Percentiles rank a stretch among this genome's conserved stretches.
Conservation (phyloP, 1,140 invertebrate genomes). For the Drosophila navojoa region DNA sequence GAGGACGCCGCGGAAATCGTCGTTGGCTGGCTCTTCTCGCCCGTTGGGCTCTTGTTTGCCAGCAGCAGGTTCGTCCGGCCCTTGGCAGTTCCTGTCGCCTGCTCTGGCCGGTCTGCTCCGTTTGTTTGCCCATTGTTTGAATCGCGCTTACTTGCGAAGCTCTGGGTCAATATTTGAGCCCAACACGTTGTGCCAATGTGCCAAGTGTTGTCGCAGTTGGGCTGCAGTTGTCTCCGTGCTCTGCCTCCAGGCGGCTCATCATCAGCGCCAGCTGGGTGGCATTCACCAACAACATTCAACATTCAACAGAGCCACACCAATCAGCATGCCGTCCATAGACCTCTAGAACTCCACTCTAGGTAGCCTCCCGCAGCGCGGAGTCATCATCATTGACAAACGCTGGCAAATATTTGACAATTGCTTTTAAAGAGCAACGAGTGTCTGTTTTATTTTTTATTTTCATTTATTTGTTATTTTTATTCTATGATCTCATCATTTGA, state of each 20-base stretch:
- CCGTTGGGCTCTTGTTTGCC: conserved; percentile 29
- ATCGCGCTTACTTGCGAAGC: conserved; percentile 81
- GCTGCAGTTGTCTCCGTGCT: conserved; percentile 1
- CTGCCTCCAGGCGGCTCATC: conserved; percentile 4
- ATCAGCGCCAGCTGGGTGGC: conserved; percentile 34
- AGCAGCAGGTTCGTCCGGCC: conserved; percentile 25
- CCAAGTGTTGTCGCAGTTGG: conserved; percentile 60
- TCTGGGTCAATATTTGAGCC: conserved; percentile 73
- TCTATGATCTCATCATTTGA: conserved; percentile 14
- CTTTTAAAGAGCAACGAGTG: neutral
- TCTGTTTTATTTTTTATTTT: too few species aligned
- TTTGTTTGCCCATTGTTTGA: conserved; percentile 76
- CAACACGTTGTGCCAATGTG: conserved; percentile 78
- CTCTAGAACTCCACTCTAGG: neutral
- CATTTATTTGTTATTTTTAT: too few species aligned
- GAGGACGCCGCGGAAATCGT: conserved; percentile 4
- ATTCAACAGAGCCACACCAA: conserved; percentile 14
- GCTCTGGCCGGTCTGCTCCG: conserved; percentile 5
- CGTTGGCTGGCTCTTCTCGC: conserved; percentile 20
- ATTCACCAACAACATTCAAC: conserved; percentile 25
- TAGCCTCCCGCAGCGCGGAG: conserved; percentile 17
- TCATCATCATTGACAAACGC: conserved; percentile 24
- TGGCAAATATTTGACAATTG: conserved; percentile 19
- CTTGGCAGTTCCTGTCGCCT: conserved; percentile 44
- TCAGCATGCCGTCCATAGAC: conserved; percentile 6